phyloP scores from a whole-genome alignment of 2,888 invertebrate genomes.

The Zygothrica quintamaculata region DNA sequence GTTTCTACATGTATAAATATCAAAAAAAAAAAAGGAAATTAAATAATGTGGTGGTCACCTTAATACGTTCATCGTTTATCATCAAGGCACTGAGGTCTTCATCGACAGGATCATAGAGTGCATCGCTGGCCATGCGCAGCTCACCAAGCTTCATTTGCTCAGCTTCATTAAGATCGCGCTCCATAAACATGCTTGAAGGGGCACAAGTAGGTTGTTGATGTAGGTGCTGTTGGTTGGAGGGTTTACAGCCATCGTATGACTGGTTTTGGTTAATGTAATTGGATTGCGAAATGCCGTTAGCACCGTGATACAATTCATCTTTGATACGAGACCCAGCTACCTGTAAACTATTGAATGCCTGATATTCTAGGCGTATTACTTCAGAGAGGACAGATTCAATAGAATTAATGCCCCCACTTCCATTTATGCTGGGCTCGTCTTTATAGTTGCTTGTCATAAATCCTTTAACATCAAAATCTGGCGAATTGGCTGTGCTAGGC shows the following conservation, averaged over 20 bases:
- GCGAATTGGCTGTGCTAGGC: constrained; percentile 57
- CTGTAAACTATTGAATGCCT: constrained; percentile 85
- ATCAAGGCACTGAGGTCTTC: constrained; percentile 90
- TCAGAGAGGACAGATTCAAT: constrained; percentile 94
- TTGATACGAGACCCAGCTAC: constrained; percentile 66
- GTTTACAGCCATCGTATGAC: constrained; percentile 48
- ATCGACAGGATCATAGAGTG: constrained; percentile 92
- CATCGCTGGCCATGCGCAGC: constrained; percentile 93
- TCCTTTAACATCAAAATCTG: constrained; percentile 73
- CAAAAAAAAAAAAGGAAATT: too few species aligned
- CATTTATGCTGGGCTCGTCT: constrained; percentile 56
- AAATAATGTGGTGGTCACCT: constrained; percentile 85
- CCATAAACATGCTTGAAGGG: constrained; percentile 70
- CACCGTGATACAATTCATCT: constrained; percentile 68
- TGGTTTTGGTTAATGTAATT: constrained; percentile 25
- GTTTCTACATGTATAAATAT: constrained; percentile 22
- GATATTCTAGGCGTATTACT: constrained; percentile 94
- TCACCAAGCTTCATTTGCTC: constrained; percentile 94
- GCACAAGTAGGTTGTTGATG: constrained; percentile 69
- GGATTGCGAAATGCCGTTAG: constrained; percentile 40
- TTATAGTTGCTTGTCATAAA: constrained; percentile 67
- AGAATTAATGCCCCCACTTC: constrained; percentile 84
- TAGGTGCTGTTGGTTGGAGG: constrained; percentile 43
- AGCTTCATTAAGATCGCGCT: constrained; percentile 88
- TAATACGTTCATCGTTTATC: constrained; percentile 87